Evolutionary conservation across 2,113 vertebrate species (phyloP), one percentile per base, ranked within the genome.

Genomic region (Microtus ochrogaster): DNA sequence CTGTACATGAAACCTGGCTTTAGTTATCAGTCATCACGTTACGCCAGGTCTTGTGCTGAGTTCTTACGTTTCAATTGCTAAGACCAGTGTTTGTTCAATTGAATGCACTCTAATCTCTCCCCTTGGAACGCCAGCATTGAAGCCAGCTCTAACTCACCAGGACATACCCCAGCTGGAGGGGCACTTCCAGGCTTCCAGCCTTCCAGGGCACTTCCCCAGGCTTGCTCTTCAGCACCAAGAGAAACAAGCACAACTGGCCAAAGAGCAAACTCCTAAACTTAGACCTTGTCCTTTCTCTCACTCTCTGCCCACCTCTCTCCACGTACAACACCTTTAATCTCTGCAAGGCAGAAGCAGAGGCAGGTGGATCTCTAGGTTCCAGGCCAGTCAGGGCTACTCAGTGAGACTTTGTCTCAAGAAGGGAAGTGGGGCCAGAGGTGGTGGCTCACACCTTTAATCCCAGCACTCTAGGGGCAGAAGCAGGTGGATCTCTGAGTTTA

Each of bases 1-100:
- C 72, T 33, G 17, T 61, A 47, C 41, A 44, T 17, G 70, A 93
- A 70, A 89, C 24, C 13, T 13, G 88, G 79, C 33, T 84, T 76
- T 44, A 74, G 44, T 17, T 58, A 55, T 79, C n/a, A 85, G 70
- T 73, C 33, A 61, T 58, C 49, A 12, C 49, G 90, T 92, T 90
- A 91, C 36, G 86, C 58, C 74, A 89, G 95, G 89, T 21, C 93
- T 96, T 89, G 11, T 47, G 78, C 70, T 33, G 66, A 95, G 30
- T 90, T 61, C 28, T 93, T 93, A 87, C 78, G 30, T 52, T 93
- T 91, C 70, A 70, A 89, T 88, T 94, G 93, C 77, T 73, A 90
- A 96, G 58, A 73, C 82, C 89, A 94, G 96, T 92, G 49, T 79
- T 86, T 94, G 73, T 63, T 83, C 65, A 81, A 87, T 4, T 89